Percentiles rank a stretch among this genome's conserved stretches.
Conservation (phyloP, 2,797 vertebrate species). For the Avahi laniger region DNA sequence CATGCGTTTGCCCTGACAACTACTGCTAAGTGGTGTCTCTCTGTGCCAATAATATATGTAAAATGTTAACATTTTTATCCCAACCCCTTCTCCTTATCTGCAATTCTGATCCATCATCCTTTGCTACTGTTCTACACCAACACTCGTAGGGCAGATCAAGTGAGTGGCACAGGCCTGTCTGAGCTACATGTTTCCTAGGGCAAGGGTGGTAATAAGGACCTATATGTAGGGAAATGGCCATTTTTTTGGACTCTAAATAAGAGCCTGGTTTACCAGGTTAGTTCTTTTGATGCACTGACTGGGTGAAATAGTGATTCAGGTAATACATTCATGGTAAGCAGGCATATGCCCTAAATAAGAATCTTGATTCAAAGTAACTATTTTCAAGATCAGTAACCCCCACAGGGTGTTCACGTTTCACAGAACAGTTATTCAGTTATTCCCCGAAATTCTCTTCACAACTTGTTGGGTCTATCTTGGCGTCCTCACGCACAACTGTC, state of each 20-base stretch:
- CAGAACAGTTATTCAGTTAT: neutral
- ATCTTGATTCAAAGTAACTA: neutral
- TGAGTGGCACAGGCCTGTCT: neutral
- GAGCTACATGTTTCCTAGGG: neutral
- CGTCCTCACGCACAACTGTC: neutral
- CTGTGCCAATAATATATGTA: neutral
- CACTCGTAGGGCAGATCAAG: neutral
- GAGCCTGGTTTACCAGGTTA: neutral
- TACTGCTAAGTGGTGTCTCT: neutral
- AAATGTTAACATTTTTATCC: neutral
- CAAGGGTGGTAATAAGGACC: neutral
- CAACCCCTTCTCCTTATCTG: neutral
- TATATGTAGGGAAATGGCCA: neutral
- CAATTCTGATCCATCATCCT: neutral
- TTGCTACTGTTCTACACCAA: neutral
- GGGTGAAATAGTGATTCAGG: neutral
- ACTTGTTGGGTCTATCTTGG: neutral
- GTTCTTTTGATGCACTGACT: neutral
- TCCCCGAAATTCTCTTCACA: neutral
- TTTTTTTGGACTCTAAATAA: conserved; percentile 39
- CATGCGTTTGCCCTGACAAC: neutral
- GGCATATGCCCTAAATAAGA: neutral
- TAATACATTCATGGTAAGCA: neutral
- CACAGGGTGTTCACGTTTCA: neutral
- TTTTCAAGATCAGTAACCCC: neutral